Evolutionary conservation across 2,888 invertebrate genomes (phyloP).

Genomic region (Cephus rjabovi): DNA sequence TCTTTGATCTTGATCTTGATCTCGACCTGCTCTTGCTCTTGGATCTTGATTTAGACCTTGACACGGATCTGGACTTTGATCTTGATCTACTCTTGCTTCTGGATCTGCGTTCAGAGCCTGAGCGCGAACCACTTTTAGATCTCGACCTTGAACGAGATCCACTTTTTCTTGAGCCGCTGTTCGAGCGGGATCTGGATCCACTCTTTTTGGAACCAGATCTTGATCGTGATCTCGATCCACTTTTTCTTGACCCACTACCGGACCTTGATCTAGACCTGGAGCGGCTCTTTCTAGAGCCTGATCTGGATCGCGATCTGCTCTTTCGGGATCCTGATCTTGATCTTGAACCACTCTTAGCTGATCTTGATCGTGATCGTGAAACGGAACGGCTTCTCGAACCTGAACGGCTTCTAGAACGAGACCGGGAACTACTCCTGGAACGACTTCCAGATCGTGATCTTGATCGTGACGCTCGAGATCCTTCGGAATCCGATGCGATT

Average conservation of each 20-base stretch:
- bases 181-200: constrained; percentile 56
- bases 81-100: constrained; percentile 45
- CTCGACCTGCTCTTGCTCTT: constrained; percentile 46
- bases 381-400: constrained; percentile 53
- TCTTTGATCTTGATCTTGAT: constrained; percentile 54
- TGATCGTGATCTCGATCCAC: constrained; percentile 56
- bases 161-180: constrained; percentile 36
- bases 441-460: constrained; percentile 50
- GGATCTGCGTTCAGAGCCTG: constrained; percentile 42
- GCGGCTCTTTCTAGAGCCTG: constrained; percentile 44
- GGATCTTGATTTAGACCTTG: constrained; percentile 44
- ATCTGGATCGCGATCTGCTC: constrained; percentile 63
- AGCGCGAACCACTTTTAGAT: constrained; percentile 65
- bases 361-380: constrained; percentile 65
- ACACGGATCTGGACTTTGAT: constrained; percentile 42
- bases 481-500: constrained; percentile 75
- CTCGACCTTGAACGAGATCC: constrained; percentile 50
- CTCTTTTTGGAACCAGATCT: constrained; percentile 59
- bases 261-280: constrained; percentile 34
- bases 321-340: constrained; percentile 45
- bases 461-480: constrained; percentile 63
- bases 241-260: constrained; percentile 29
- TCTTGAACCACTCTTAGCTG: constrained; percentile 40
- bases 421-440: constrained; percentile 43
- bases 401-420: constrained; percentile 63